Conservation (phyloP, 2,888 invertebrate genomes). For the Vannuccia rotundouncinata region DNA sequence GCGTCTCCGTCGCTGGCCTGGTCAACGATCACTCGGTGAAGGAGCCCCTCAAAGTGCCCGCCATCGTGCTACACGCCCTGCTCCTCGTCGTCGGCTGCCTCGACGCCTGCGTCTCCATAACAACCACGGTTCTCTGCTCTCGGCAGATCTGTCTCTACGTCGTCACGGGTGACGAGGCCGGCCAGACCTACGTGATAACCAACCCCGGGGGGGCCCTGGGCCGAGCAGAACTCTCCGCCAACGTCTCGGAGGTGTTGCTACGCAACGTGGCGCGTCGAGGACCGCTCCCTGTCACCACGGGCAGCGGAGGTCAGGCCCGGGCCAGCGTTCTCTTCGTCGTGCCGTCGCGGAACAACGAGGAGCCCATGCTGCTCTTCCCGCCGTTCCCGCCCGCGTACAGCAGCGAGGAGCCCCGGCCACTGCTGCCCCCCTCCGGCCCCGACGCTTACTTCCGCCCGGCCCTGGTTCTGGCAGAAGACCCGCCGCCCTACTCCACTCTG, state of each 20-base stretch:
- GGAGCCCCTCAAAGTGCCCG: not conserved
- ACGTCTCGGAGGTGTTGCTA: no score
- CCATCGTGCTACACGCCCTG: slow-evolving; percentile 29
- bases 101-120: slow-evolving; percentile 23
- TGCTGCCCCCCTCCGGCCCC: slow-evolving; percentile 2
- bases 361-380: slow-evolving; percentile 24
- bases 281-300: no score
- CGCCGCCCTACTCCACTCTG: slow-evolving; percentile 9
- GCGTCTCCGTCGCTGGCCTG: slow-evolving; percentile 28
- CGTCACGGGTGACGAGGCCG: no score
- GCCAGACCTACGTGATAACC: no score
- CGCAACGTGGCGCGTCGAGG: no score
- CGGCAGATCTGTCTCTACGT: slow-evolving; percentile 21
- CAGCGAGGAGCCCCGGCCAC: slow-evolving; percentile 13
- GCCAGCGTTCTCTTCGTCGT: slow-evolving; percentile 20
- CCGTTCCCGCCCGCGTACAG: slow-evolving; percentile 34
- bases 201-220: no score
- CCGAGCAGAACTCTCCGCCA: no score
- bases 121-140: slow-evolving; percentile 32
- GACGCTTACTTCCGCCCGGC: not conserved
- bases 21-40: not conserved
- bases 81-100: slow-evolving; percentile 30
- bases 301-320: no score
- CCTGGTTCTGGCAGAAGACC: slow-evolving; percentile 7
- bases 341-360: slow-evolving; percentile 25